phyloP scores from a whole-genome alignment of 2,888 invertebrate genomes.

The Drosophila fulvimacula region DNA sequence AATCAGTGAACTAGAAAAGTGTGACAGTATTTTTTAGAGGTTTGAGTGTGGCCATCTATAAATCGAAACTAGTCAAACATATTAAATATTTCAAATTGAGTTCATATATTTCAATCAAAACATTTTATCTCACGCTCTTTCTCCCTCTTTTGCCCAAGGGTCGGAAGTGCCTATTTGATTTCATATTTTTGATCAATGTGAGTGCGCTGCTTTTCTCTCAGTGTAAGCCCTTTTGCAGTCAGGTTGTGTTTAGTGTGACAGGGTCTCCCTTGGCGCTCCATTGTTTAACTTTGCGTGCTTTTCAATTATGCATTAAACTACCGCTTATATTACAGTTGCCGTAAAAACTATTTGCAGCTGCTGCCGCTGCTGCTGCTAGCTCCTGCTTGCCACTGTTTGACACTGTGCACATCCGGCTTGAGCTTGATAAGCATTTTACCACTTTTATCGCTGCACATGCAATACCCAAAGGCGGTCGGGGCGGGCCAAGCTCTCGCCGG shows the following conservation, averaged over 20 bases:
- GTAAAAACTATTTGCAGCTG: conserved; percentile 65
- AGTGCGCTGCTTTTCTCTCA: not conserved
- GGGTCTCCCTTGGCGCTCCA: conserved; percentile 18
- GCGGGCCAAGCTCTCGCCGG: not conserved
- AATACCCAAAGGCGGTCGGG: conserved; percentile 17
- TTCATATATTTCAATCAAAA: not conserved
- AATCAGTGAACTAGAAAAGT: not conserved
- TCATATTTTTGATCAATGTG: not conserved
- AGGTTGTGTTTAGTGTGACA: conserved; percentile 2
- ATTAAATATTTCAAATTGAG: not conserved
- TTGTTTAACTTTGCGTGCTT: conserved; percentile 76
- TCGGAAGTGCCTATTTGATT: conserved; percentile 1
- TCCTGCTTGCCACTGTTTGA: conserved; percentile 55
- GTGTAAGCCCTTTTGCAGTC: conserved; percentile 4
- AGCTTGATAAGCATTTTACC: conserved; percentile 77
- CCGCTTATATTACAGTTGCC: conserved; percentile 55
- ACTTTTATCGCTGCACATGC: conserved; percentile 70
- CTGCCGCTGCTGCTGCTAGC: conserved; percentile 8
- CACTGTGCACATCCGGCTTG: conserved; percentile 78
- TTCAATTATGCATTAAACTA: conserved; percentile 80
- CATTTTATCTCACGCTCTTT: not conserved
- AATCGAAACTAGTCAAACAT: not conserved
- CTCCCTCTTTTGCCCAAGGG: not conserved
- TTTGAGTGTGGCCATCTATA: not conserved
- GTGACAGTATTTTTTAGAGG: not conserved